A percentile compares a stretch with the other conserved stretches of the same genome.
phyloP scores from a whole-genome alignment of 2,888 invertebrate genomes.

The Ochropleura leucogaster region DNA sequence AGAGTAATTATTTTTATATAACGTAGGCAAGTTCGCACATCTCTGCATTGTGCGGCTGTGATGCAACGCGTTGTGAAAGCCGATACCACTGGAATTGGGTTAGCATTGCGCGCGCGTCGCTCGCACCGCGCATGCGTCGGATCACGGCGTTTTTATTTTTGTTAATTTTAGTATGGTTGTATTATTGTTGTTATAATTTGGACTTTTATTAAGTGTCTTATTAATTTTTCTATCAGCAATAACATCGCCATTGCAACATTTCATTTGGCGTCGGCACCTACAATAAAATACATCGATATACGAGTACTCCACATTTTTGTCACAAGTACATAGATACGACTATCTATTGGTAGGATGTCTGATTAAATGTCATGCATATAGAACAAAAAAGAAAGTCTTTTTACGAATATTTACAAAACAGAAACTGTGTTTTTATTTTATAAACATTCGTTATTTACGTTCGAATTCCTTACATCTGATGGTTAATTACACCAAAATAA shows the following conservation, averaged over 20 bases:
- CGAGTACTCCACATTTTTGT: not conserved
- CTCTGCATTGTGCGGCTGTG: slow-evolving; percentile 66
- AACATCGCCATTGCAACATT: not conserved
- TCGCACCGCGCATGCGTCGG: slow-evolving; percentile 49
- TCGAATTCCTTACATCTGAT: not conserved
- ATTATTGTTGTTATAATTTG: slow-evolving; percentile 17
- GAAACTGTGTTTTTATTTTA: not conserved
- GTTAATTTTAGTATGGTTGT: slow-evolving; percentile 14
- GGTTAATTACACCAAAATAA: not conserved
- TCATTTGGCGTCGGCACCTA: not conserved
- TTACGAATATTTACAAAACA: not conserved
- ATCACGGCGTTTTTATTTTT: slow-evolving; percentile 45
- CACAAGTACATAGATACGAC: not conserved
- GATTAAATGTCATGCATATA: not conserved
- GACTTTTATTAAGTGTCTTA: not conserved
- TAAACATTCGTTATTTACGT: not conserved
- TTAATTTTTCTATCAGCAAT: not conserved
- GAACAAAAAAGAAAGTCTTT: not conserved
- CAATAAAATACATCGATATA: not conserved
- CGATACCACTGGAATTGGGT: slow-evolving; percentile 85
- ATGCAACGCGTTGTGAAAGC: slow-evolving; percentile 88
- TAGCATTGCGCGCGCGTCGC: slow-evolving; percentile 74
- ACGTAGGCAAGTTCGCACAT: slow-evolving; percentile 64
- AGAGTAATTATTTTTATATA: slow-evolving; percentile 63
- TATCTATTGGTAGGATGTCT: not conserved